Percentiles rank a stretch among this genome's conserved stretches.
Conservation (phyloP, 23 tunicate genomes). For the Trididemnum clinides region DNA sequence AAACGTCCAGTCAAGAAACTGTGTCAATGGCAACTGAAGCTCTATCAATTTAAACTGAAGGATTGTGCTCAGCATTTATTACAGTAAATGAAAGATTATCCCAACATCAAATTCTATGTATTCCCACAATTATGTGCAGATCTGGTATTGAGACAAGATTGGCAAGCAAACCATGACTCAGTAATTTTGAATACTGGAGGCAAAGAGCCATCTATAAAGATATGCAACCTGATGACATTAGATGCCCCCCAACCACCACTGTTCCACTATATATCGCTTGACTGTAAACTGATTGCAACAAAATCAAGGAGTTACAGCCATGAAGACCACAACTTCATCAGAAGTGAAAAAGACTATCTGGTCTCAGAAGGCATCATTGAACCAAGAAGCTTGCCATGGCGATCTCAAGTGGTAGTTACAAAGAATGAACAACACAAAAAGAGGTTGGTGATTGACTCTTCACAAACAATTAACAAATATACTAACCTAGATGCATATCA, state of each 20-base stretch:
- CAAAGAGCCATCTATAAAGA: background rate
- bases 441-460: background rate
- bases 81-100: too few relatives aligned
- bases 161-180: too few relatives aligned
- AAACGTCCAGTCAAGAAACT: too few relatives aligned
- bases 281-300: background rate
- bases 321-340: background rate
- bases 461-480: background rate
- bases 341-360: background rate
- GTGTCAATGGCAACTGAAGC: too few relatives aligned
- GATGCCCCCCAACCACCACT: background rate
- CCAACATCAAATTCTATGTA: too few relatives aligned
- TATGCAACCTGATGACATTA: too few relatives aligned
- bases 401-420: constrained; percentile 7
- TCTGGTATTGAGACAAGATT: too few relatives aligned
- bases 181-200: background rate
- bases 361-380: background rate
- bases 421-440: background rate
- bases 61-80: too few relatives aligned
- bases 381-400: constrained; percentile 1
- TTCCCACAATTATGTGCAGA: too few relatives aligned
- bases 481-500: background rate
- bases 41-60: too few relatives aligned
- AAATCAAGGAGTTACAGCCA: background rate
- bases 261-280: background rate